Base-by-base conservation (phyloP, 2,888 invertebrate genomes). In the Metacarcinus magister region DNA sequence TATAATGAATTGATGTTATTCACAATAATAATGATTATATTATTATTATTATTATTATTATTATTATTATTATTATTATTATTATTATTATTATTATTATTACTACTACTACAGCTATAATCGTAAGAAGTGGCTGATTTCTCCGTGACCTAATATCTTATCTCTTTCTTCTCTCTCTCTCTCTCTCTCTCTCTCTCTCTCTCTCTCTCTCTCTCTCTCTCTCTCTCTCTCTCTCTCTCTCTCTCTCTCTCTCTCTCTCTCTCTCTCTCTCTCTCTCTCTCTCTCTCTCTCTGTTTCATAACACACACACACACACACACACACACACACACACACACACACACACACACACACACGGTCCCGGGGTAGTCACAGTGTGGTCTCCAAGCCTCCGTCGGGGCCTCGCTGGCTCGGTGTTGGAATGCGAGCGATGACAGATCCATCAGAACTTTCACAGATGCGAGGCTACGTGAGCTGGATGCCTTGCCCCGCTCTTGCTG, bases 391-490 rank as follows among this genome's bases (percentile, higher is more conserved):
- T 28, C 82, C 23, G 4, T 16, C 23, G 0, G 19, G 67, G 23
- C 2, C 67, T 67, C 16, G 19, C 67, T 3, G 28, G 32, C 82
- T 13, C 28, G 28, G 8, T 10, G 32, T 82, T 28, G 82, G 32
- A 28, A 32, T 82, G 82, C 32, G 32, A 7, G 82, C 32, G 82
- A 32, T 32, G 82, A 82, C 82, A 82, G 82, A 82, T 82, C 82
- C 82, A 82, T 82, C 82, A 82, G 32, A 82, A 82, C 82, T 82
- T 82, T 82, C 82, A 82, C 82, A 32, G 82, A 82, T 82, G 82
- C 82, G 32, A 82, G 82, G 32, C 82, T 82, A 82, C 82, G 82
- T 82, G 82, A 82, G 28, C 32, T 82, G 82, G 32, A 32, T 82
- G 28, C 16, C 67, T 67, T 10, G 67, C n/a, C 23, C n/a, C 23